A percentile compares a stretch with the other conserved stretches of the same genome.
These are phyloP conservation scores for Goniozus legneri DNA, from an alignment of 1,140 invertebrate genomes.

Conservation along the genomic window DNA sequence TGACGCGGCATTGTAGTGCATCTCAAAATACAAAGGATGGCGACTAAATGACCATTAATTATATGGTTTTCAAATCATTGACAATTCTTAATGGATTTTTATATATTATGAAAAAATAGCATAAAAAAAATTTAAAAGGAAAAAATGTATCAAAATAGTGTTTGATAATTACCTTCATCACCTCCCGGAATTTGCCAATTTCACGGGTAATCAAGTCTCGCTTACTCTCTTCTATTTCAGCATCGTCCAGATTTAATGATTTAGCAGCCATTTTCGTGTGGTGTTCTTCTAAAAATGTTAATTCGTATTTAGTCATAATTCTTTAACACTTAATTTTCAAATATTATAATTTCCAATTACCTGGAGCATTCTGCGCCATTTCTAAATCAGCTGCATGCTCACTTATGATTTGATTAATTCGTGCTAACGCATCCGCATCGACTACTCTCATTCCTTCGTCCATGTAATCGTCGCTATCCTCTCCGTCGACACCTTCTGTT, in stretches of 20 bases:
- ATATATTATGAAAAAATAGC: conserved; percentile 18
- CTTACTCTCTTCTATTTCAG: conserved; percentile 93
- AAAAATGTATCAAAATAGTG: conserved; percentile 18
- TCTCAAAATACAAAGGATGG: too few species aligned
- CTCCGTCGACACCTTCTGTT: conserved; percentile 51
- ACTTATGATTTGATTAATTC: conserved; percentile 73
- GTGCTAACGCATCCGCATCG: conserved; percentile 68
- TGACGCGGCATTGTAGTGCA: too few species aligned
- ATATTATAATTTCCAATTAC: conserved; percentile 21
- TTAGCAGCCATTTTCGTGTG: conserved; percentile 60
- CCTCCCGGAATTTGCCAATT: conserved; percentile 95
- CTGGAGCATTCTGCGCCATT: conserved; percentile 53
- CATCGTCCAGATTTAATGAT: conserved; percentile 68
- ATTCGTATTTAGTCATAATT: conserved; percentile 1
- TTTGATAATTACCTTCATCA: conserved; percentile 81
- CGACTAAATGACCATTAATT: too few species aligned
- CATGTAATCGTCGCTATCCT: conserved; percentile 69
- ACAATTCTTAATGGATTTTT: too few species aligned
- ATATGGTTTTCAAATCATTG: too few species aligned
- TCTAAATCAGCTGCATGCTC: conserved; percentile 82
- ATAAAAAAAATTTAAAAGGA: conserved; percentile 17
- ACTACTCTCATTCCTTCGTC: conserved; percentile 74
- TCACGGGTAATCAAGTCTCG: conserved; percentile 92
- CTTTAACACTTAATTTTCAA: background rate
- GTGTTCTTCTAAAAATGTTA: conserved; percentile 52